A percentile compares a stretch with the other conserved stretches of the same genome.
Evolutionary conservation across 2,113 vertebrate genomes (phyloP).

Genomic region (Serilophus lunatus): DNA sequence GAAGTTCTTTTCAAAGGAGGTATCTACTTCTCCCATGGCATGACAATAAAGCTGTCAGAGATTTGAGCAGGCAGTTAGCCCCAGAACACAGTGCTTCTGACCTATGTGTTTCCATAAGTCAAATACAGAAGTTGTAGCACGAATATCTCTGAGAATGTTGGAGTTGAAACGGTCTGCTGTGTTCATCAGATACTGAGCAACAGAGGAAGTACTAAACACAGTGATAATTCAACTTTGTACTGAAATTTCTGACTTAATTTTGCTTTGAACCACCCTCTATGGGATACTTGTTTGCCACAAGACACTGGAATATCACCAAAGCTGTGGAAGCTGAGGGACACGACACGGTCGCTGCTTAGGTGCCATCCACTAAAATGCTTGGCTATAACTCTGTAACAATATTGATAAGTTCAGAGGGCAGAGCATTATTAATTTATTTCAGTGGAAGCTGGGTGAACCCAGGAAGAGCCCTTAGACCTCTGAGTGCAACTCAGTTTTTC

Average conservation of each 20-base stretch:
- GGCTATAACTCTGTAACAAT: not conserved
- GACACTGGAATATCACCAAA: not conserved
- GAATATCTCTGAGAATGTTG: not conserved
- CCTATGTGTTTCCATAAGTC: not conserved
- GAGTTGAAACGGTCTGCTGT: not conserved
- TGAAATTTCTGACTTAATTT: not conserved
- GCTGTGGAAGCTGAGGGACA: not conserved
- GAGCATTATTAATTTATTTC: not conserved
- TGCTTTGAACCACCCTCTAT: not conserved
- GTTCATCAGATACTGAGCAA: not conserved
- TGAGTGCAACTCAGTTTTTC: not conserved
- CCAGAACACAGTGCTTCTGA: not conserved
- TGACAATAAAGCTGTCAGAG: slow-evolving; percentile 31
- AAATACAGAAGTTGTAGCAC: not conserved
- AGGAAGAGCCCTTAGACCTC: not conserved
- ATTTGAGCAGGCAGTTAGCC: not conserved
- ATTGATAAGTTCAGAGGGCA: not conserved
- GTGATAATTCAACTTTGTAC: not conserved
- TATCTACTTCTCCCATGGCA: not conserved
- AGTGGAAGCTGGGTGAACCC: not conserved
- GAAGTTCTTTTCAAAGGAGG: slow-evolving; percentile 11
- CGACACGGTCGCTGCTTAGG: not conserved
- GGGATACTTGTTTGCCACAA: not conserved
- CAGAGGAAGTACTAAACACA: not conserved
- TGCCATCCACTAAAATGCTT: not conserved